Percentiles rank a stretch among this genome's conserved stretches.
Conservation (phyloP, 2,888 invertebrate species). For the Lordiphosa andalusiaca region DNA sequence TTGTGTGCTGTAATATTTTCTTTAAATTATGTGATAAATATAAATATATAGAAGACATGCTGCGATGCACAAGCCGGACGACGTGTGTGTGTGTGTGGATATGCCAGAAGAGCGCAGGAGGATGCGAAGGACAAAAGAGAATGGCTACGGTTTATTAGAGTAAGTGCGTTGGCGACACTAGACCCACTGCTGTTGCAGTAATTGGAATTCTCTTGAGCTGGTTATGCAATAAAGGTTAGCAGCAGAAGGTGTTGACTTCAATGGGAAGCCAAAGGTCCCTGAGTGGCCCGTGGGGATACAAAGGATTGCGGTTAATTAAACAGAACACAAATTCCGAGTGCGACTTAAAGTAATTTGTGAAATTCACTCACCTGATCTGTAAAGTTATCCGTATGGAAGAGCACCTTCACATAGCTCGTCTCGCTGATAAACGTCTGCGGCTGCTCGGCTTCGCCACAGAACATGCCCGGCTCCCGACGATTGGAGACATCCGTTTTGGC, state of each 20-base stretch:
- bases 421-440: slow-evolving; percentile 97
- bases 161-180: slow-evolving; percentile 53
- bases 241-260: slow-evolving; percentile 22
- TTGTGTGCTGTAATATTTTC: slow-evolving; percentile 59
- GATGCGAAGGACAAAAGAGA: slow-evolving; percentile 29
- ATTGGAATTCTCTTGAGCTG: slow-evolving; percentile 51
- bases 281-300: too few relatives aligned
- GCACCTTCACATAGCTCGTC: slow-evolving; percentile 94
- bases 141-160: slow-evolving; percentile 56
- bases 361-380: slow-evolving; percentile 86
- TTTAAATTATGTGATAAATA: slow-evolving; percentile 71
- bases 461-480: slow-evolving; percentile 92
- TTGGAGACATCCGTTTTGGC: slow-evolving; percentile 94
- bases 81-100: slow-evolving; percentile 18
- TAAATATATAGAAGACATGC: slow-evolving; percentile 43
- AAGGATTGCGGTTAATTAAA: too few relatives aligned
- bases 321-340: too few relatives aligned
- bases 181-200: slow-evolving; percentile 35
- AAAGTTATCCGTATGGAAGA: slow-evolving; percentile 95
- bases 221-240: slow-evolving; percentile 20
- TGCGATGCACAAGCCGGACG: slow-evolving; percentile 14
- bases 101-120: slow-evolving; percentile 25
- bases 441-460: slow-evolving; percentile 96
- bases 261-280: too few relatives aligned
- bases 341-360: neutral